phyloP scores from a whole-genome alignment of 1,140 invertebrate species.

The Hyposmocoma kahamanoa region DNA sequence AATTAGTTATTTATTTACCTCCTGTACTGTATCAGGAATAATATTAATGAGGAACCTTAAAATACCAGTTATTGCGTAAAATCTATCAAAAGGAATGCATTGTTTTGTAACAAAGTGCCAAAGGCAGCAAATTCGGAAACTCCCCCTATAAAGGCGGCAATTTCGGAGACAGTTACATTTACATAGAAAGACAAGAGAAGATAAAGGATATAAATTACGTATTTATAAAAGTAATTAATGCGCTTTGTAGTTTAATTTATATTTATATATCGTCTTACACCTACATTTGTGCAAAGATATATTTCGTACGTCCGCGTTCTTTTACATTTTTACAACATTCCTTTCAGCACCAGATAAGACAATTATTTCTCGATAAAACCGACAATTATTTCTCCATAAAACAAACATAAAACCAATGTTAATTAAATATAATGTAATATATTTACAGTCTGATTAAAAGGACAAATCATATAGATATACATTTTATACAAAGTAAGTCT shows the following conservation, averaged over 20 bases:
- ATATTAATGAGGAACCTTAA: conserved; percentile 54
- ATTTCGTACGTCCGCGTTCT: neutral
- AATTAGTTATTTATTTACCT: conserved; percentile 35
- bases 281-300: neutral
- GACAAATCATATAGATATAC: neutral
- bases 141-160: neutral
- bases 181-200: too few species aligned
- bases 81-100: conserved; percentile 39
- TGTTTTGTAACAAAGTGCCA: neutral
- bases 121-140: neutral
- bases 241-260: neutral
- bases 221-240: neutral
- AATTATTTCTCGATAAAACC: too few species aligned
- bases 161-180: neutral
- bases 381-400: too few species aligned
- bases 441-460: neutral
- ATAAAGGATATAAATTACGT: conserved; percentile 1
- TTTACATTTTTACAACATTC: neutral
- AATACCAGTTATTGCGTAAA: conserved; percentile 29
- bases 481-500: conserved; percentile 70
- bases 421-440: neutral
- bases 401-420: too few species aligned
- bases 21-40: conserved; percentile 25
- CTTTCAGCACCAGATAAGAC: conserved; percentile 1
- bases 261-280: neutral